Percentiles rank a stretch among this genome's conserved stretches.
phyloP scores from a whole-genome alignment of 2,797 vertebrate species.

The Momotus momota region DNA sequence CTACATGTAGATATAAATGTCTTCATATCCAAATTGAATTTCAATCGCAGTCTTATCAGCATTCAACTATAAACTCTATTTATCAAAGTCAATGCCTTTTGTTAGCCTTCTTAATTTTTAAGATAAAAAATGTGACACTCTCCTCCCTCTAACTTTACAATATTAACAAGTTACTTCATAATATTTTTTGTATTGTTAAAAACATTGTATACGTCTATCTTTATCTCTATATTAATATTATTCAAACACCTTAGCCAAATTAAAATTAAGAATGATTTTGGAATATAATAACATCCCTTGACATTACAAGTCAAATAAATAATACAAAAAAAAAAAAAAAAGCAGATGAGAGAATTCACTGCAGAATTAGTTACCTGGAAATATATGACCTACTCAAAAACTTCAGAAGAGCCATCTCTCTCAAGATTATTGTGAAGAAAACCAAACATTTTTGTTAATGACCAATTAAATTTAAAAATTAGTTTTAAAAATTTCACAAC shows the following conservation, averaged over 20 bases:
- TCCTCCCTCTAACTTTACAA: too few relatives aligned
- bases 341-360: neutral
- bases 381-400: neutral
- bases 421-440: neutral
- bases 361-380: neutral
- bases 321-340: neutral
- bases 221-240: neutral
- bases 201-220: neutral
- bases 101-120: neutral
- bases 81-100: neutral
- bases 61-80: neutral
- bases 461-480: neutral
- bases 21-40: neutral
- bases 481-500: neutral
- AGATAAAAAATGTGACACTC: neutral
- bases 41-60: neutral
- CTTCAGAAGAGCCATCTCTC: neutral
- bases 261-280: neutral
- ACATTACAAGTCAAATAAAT: neutral
- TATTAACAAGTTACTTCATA: neutral
- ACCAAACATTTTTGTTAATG: neutral
- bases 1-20: neutral
- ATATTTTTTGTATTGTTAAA: neutral
- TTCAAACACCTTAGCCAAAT: neutral
- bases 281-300: neutral